Percentiles rank a stretch among this genome's conserved stretches.
Evolutionary conservation across 92 coral and sea anemone species (phyloP).

Genomic region (Parazoanthus swiftii): DNA sequence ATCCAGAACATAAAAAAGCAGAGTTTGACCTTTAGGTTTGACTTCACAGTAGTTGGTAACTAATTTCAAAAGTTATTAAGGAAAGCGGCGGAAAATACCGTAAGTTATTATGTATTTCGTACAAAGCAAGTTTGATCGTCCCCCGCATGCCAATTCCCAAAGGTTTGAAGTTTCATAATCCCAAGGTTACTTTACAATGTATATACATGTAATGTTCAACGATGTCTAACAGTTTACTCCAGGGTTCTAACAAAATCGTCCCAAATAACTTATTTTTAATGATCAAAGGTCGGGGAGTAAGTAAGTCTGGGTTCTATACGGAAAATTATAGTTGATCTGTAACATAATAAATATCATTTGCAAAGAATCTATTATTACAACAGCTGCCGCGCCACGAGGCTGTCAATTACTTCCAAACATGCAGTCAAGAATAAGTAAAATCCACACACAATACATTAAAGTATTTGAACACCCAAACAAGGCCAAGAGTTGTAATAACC

Average conservation of each 20-base stretch:
- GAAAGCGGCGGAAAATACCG: too few relatives aligned
- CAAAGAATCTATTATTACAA: neutral
- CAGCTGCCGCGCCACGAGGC: slow-evolving; percentile 21
- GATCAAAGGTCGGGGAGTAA: neutral
- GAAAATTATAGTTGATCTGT: neutral
- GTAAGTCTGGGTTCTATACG: neutral
- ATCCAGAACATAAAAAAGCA: too few relatives aligned
- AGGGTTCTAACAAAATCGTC: neutral
- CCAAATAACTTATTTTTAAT: neutral
- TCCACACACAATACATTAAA: neutral
- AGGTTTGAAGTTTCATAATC: neutral
- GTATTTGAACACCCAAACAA: slow-evolving; percentile 6
- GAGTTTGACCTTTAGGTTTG: too few relatives aligned
- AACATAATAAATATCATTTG: neutral
- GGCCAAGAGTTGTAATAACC: slow-evolving; percentile 1
- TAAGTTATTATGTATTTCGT: too few relatives aligned
- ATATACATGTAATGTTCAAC: too few relatives aligned
- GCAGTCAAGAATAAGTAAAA: neutral
- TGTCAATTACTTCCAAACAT: neutral
- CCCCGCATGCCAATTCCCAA: neutral
- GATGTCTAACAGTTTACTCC: too few relatives aligned
- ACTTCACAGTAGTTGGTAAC: too few relatives aligned
- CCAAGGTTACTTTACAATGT: too few relatives aligned
- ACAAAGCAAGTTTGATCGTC: neutral
- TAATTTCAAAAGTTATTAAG: too few relatives aligned